Base-by-base conservation (phyloP, 2,797 vertebrate genomes). In the Paramormyrops hopkinsi region DNA sequence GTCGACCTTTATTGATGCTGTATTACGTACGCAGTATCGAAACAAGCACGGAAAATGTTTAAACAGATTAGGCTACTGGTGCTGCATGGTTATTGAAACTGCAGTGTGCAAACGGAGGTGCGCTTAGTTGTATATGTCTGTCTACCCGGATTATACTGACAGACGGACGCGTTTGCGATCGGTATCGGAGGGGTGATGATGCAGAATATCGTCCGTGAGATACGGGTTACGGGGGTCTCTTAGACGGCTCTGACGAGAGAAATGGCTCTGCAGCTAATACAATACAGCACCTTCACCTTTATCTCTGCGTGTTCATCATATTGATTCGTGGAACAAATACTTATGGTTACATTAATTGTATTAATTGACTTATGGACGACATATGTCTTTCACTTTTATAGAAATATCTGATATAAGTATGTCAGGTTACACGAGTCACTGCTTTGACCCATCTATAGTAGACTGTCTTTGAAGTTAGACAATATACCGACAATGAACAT, bases 161-260 rank as follows among this genome's bases (percentile, higher is more conserved):
- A n/a, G 48, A 25, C 37, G n/a, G n/a, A 12, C 53, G 65, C 73
- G 11, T 54, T 54, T n/a, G 50, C 53, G 5, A 41, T 73, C 73
- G 37, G 25, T 29, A 33, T 51, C 46, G 22, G 48, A 89, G 88
- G 90, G 90, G 91, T 92, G 91, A 91, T 91, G 91, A 89, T 73
- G 90, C 91, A 89, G 51, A 90, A 89, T 89, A 51, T 29, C 79
- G 33, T 79, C 17, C 33, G 0, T 79, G 37, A 33, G 65, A 44
- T 29, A 11, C 33, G 37, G 37, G 5, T n/a, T 41, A 44, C 14
- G 12, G 33, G 73, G 25, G 73, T 19, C 37, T 6, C 73, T 33
- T 17, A 79, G 73, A 17, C 73, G 17, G 14, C 14, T 19, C 73
- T 44, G 37, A 19, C 69, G 69, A 19, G 69, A 41, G 69, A 41